A percentile compares a stretch with the other conserved stretches of the same genome.
These are phyloP conservation scores for Nannoperca obscura DNA, from an alignment of 2,797 vertebrate genomes.

Conservation along the genomic window DNA sequence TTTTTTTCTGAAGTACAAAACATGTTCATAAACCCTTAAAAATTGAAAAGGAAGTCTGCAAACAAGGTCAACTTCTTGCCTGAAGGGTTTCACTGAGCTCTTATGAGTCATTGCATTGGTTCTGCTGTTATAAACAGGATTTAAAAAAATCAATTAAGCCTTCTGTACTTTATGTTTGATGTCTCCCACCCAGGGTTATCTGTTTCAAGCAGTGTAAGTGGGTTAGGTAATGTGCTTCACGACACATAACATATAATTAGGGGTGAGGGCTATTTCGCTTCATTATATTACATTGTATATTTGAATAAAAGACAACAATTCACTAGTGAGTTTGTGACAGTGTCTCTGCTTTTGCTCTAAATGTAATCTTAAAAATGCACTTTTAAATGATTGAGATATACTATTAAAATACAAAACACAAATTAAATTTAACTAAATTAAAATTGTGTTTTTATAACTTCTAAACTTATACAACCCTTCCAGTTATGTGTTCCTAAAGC, in stretches of 20 bases:
- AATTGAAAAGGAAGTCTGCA: slow-evolving; percentile 65
- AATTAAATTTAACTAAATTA: background rate
- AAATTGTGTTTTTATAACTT: background rate
- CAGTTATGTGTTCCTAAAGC: background rate
- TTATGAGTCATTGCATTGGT: slow-evolving; percentile 74
- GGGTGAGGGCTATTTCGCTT: slow-evolving; percentile 26
- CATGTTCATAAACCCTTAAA: slow-evolving; percentile 54
- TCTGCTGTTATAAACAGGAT: slow-evolving; percentile 74
- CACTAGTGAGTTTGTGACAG: background rate
- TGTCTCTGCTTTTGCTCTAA: background rate
- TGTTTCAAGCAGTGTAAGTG: slow-evolving; percentile 67
- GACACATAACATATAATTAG: slow-evolving; percentile 46
- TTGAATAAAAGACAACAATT: slow-evolving; percentile 13
- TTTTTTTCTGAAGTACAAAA: slow-evolving; percentile 54
- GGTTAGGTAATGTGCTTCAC: slow-evolving; percentile 68
- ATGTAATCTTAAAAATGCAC: background rate
- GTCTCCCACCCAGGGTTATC: slow-evolving; percentile 71
- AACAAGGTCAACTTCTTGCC: slow-evolving; percentile 76
- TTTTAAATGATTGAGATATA: background rate
- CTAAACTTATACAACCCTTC: background rate
- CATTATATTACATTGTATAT: slow-evolving; percentile 19
- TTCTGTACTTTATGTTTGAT: slow-evolving; percentile 71
- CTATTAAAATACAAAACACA: background rate
- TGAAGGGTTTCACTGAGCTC: slow-evolving; percentile 64
- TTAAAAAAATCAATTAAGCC: slow-evolving; percentile 72